Evolutionary conservation across 1,140 invertebrate species (phyloP), one percentile per base, ranked within the genome.

Genomic region (Drosophila quadrilineata): DNA sequence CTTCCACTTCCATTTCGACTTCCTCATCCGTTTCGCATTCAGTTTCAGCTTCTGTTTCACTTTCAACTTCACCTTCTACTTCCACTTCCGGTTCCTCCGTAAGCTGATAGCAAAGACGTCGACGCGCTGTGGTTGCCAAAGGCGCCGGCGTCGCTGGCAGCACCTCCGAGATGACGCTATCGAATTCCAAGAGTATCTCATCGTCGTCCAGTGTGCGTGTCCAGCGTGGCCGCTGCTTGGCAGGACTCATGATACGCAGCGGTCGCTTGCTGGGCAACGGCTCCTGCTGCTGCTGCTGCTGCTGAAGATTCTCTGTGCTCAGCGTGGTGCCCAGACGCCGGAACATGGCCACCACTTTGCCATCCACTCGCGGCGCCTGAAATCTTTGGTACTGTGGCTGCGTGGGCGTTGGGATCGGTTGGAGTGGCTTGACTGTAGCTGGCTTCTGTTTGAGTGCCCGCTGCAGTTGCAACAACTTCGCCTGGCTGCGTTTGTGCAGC

Each of bases 281-380:
- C 22, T 62, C 28, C 46, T 24, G 26, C 28, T 22, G 4, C 40
- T 29, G 19, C 14, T 3, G 1, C 9, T 21, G 40, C 31, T 2
- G 6, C 2, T 26, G 21, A n/a, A n/a, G n/a, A n/a, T n/a, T n/a
- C 14, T 24, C 9, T 16, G 58, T 41, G 26, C 85, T 79, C 1
- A 89, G 65, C 1, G 87, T 87, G 28, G 87, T 89, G 35, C 87
- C 87, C 49, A 89, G 26, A 0, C 87, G 80, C 0, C 87, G 60
- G 31, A 89, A 79, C 87, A 89, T 89, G 58, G 87, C 73, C 48
- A 89, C 87, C 14, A 89, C 80, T 35, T 89, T 89, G 17, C 87
- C 87, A 67, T 89, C 87, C 21, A 89, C 76, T 10, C 74, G 70
- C n/a, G 84, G 85, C 17, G 66, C 52, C 6, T 52, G 63, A 40